Evolutionary conservation across 2,797 vertebrate genomes (phyloP).

Genomic region (Numenius phaeopus): DNA sequence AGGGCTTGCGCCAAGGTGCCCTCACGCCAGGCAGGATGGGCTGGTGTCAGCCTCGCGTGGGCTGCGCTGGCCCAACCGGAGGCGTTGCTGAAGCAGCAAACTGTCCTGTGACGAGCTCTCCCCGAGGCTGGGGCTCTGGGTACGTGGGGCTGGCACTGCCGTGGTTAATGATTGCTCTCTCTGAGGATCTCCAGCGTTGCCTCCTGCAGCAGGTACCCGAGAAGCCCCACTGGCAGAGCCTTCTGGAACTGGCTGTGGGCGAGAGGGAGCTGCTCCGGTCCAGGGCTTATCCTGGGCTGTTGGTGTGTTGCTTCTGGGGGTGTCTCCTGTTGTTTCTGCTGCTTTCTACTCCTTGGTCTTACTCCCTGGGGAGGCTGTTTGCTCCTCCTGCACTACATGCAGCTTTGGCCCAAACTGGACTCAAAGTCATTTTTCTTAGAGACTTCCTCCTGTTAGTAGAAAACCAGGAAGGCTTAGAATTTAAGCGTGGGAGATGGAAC

Average conservation of each 20-base stretch:
- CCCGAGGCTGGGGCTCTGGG: background rate
- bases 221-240: accelerated
- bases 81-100: background rate
- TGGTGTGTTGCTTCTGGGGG: background rate
- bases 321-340: background rate
- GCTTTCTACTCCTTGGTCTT: background rate
- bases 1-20: accelerated
- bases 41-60: background rate
- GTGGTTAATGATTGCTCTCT: background rate
- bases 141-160: background rate
- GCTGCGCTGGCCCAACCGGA: background rate
- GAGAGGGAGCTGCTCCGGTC: background rate
- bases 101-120: background rate
- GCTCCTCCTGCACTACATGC: background rate
- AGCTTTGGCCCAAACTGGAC: background rate
- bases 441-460: background rate
- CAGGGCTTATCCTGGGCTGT: background rate
- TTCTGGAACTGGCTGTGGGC: background rate
- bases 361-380: background rate
- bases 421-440: background rate
- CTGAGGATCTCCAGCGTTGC: background rate
- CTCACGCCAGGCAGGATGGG: accelerated
- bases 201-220: accelerated
- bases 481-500: background rate
- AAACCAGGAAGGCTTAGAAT: background rate